Evolutionary conservation across 2,888 invertebrate species (phyloP).

Genomic region (Metellina segmentata): DNA sequence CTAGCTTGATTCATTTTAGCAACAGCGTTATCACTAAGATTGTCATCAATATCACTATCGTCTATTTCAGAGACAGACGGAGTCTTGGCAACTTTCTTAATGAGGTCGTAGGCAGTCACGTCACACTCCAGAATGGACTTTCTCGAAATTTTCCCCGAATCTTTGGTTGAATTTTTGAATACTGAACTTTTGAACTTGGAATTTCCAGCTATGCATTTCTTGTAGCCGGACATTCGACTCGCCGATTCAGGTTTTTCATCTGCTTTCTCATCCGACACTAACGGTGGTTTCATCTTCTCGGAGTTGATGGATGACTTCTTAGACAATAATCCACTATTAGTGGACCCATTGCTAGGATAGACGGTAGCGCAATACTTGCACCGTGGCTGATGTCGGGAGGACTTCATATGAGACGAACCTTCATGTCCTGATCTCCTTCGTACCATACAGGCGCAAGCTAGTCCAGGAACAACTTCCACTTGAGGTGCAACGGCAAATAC

Average conservation of each 20-base stretch:
- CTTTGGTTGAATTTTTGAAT: slow-evolving; percentile 56
- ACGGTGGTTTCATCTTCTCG: slow-evolving; percentile 53
- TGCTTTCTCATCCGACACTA: slow-evolving; percentile 44
- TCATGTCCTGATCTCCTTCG: slow-evolving; percentile 54
- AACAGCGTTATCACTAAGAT: slow-evolving; percentile 73
- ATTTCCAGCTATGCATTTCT: slow-evolving; percentile 51
- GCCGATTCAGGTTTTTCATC: slow-evolving; percentile 60
- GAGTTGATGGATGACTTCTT: slow-evolving; percentile 43
- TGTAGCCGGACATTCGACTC: slow-evolving; percentile 70
- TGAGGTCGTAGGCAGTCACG: slow-evolving; percentile 77
- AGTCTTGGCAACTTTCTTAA: slow-evolving; percentile 67
- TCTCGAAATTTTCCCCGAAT: slow-evolving; percentile 53
- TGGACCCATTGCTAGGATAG: slow-evolving; percentile 27
- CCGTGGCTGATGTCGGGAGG: slow-evolving; percentile 39
- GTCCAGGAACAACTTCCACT: slow-evolving; percentile 51
- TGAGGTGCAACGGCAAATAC: slow-evolving; percentile 53
- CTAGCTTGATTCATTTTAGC: slow-evolving; percentile 53
- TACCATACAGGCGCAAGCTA: slow-evolving; percentile 54
- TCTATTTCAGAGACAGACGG: slow-evolving; percentile 69
- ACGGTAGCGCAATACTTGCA: slow-evolving; percentile 60
- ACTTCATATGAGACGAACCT: slow-evolving; percentile 26
- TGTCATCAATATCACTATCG: slow-evolving; percentile 75
- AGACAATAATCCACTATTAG: slow-evolving; percentile 33
- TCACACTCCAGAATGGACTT: slow-evolving; percentile 78
- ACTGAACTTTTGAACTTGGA: slow-evolving; percentile 46